Percentiles rank a stretch among this genome's conserved stretches.
phyloP scores from a whole-genome alignment of 2,797 vertebrate species.

The Sebastes miniatus region DNA sequence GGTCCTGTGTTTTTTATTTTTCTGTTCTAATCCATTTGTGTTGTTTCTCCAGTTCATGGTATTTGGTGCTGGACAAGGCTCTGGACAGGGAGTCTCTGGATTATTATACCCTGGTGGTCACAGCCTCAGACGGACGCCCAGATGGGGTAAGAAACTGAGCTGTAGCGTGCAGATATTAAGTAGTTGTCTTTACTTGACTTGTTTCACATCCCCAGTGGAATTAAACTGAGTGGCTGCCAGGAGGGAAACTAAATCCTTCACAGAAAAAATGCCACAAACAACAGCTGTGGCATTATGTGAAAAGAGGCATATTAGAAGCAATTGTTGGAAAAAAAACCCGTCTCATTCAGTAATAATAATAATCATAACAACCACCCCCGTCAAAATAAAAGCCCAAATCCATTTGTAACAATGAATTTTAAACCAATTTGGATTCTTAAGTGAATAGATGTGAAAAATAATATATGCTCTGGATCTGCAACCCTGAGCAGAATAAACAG shows the following conservation, averaged over 20 bases:
- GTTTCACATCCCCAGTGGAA: constrained; percentile 24
- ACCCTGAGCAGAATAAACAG: neutral
- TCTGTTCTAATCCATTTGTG: neutral
- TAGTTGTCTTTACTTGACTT: constrained; percentile 21
- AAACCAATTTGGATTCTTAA: neutral
- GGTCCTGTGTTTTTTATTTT: neutral
- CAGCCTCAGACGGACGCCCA: constrained; percentile 90
- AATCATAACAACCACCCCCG: neutral
- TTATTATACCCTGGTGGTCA: constrained; percentile 91
- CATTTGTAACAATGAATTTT: neutral
- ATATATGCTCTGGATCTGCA: neutral
- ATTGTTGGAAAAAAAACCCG: neutral
- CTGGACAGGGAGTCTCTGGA: constrained; percentile 94
- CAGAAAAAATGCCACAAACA: constrained; percentile 22
- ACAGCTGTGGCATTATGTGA: constrained; percentile 20
- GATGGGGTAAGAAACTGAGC: constrained; percentile 88
- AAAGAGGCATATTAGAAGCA: neutral
- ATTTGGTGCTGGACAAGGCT: constrained; percentile 88
- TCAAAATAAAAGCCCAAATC: neutral
- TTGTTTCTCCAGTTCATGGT: constrained; percentile 84
- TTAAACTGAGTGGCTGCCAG: neutral
- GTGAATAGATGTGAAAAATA: neutral
- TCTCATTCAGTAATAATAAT: neutral
- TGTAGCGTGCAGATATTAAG: constrained; percentile 18
- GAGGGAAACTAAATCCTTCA: constrained; percentile 18